Conservation (phyloP, 2,113 vertebrate species). For the Vulpes vulpes region DNA sequence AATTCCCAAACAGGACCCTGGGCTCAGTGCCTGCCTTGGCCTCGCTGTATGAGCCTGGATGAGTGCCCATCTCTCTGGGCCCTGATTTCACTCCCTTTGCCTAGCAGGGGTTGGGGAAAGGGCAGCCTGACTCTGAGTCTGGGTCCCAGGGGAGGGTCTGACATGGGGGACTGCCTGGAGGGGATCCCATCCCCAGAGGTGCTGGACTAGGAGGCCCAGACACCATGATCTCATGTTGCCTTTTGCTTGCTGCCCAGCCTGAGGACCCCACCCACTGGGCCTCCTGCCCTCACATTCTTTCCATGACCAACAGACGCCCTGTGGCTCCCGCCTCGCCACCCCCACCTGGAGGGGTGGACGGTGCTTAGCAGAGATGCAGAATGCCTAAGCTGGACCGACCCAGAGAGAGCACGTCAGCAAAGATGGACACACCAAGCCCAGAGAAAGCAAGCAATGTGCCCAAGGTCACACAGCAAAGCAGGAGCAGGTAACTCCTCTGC, state of each 20-base stretch:
- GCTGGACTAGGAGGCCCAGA: constrained; percentile 49
- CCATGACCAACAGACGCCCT: constrained; percentile 57
- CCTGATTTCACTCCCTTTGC: not conserved
- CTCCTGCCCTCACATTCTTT: constrained; percentile 69
- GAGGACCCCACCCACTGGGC: constrained; percentile 51
- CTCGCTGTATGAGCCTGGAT: not conserved
- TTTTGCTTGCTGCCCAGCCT: not conserved
- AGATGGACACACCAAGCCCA: not conserved
- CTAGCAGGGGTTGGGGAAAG: not conserved
- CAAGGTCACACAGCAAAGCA: constrained; percentile 20
- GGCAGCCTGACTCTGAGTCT: not conserved
- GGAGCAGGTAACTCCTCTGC: not conserved
- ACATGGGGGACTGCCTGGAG: not conserved
- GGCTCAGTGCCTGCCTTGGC: not conserved
- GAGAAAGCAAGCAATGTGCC: not conserved
- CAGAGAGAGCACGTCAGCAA: not conserved
- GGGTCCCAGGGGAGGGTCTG: not conserved
- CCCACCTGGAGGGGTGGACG: not conserved
- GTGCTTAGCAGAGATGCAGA: not conserved
- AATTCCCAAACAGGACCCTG: not conserved
- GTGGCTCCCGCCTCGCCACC: not conserved
- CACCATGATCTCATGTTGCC: constrained; percentile 59
- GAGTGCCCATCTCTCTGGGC: not conserved
- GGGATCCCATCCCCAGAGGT: not conserved
- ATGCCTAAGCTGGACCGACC: not conserved